Base-by-base conservation (phyloP, 2,113 vertebrate genomes). In the Apus apus region DNA sequence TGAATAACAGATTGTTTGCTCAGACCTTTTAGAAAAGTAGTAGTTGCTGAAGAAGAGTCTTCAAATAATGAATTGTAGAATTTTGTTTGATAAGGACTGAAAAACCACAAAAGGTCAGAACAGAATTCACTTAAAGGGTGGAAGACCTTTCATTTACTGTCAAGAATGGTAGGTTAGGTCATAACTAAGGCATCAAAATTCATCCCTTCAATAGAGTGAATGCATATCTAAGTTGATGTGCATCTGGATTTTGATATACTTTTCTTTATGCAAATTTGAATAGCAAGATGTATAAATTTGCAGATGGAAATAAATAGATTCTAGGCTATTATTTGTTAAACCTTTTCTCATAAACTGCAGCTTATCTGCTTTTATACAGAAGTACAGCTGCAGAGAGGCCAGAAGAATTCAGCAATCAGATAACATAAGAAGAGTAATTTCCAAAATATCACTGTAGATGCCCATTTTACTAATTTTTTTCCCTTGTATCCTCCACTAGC, bases 391-490 rank as follows among this genome's bases (percentile, higher is more conserved):
- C 71, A 68, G 79, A 70, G 83, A 89, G 36, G 45, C 93, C 93
- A 76, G 83, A 97, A 97, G 96, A 96, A 96, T 96, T 93, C 92
- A 76, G 97, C 95, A 96, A 97, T 97, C 98, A 97, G 84, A 95
- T 48, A 95, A 96, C 90, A 96, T 89, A 96, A 96, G 92, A 85
- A 93, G 80, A 84, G 91, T 96, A 94, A 97, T 96, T 97, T 95
- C 94, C 57, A 71, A 82, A 91, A 48, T 78, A 74, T 64, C 78
- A 32, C 57, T 58, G 38, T 73, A 12, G 81, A 76, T 76, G 76
- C 75, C 85, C 56, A 9, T 86, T 46, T 88, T 77, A 73, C 75
- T 95, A 18, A 46, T 93, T 94, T 86, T 94, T 62, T 74, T 84
- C 73, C 61, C 43, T 71, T 85, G 21, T 87, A 16, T 89, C 78